phyloP scores from a whole-genome alignment of 2,797 vertebrate species.

The Ceyx erithaca region DNA sequence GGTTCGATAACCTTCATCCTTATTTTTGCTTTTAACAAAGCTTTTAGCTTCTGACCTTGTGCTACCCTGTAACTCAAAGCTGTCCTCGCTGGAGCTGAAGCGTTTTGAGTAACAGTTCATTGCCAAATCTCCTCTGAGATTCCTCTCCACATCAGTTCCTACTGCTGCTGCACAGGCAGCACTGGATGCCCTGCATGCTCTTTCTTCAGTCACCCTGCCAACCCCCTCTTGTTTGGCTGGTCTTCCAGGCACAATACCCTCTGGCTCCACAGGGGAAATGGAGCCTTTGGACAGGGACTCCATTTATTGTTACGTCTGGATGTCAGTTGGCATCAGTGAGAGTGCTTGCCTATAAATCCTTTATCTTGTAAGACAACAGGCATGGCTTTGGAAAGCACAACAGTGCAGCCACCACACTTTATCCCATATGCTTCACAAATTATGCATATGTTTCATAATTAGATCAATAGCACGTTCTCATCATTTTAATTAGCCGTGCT shows the following conservation, averaged over 20 bases:
- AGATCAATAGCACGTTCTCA: conserved; percentile 24
- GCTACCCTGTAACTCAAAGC: conserved; percentile 82
- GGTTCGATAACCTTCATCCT: conserved; percentile 49
- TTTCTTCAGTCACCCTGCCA: conserved; percentile 13
- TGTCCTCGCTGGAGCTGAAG: conserved; percentile 75
- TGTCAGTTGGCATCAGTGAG: neutral
- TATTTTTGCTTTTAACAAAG: conserved; percentile 68
- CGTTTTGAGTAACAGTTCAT: conserved; percentile 63
- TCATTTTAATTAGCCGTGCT: conserved; percentile 61
- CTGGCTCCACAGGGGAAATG: conserved; percentile 20
- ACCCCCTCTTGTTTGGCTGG: neutral
- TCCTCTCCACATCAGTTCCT: neutral
- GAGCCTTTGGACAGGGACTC: conserved; percentile 3
- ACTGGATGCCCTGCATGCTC: neutral
- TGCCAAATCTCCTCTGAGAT: neutral
- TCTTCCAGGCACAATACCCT: conserved; percentile 34
- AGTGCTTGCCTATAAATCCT: neutral
- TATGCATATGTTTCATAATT: conserved; percentile 39
- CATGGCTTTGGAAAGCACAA: neutral
- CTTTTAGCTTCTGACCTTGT: conserved; percentile 78
- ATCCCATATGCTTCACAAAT: neutral
- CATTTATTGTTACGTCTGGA: conserved; percentile 1
- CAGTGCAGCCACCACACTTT: neutral
- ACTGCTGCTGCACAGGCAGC: neutral
- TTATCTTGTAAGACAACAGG: neutral